Conservation (phyloP, 2,888 invertebrate species). For the Iphiclides podalirius region DNA sequence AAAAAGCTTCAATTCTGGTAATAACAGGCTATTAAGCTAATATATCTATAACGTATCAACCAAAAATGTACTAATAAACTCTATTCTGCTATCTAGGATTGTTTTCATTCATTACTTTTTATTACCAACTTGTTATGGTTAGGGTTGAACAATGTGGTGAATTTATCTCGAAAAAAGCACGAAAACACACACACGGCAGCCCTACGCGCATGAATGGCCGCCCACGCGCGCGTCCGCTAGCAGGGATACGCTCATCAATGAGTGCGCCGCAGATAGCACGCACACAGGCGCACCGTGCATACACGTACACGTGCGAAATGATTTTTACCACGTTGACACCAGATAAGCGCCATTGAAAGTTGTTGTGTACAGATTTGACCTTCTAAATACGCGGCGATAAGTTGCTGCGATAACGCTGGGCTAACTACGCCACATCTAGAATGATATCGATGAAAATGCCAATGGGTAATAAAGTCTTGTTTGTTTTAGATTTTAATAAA, state of each 20-base stretch:
- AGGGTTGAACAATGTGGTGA: no score
- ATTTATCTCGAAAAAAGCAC: no score
- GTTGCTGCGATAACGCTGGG: neutral
- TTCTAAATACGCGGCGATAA: constrained; percentile 13
- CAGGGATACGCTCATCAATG: constrained; percentile 9
- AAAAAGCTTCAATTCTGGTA: no score
- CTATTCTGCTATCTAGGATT: no score
- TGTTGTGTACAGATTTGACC: constrained; percentile 10
- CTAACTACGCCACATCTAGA: neutral
- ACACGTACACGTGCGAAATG: neutral
- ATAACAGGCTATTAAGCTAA: no score
- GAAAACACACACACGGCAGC: constrained; percentile 1
- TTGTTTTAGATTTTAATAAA: no score
- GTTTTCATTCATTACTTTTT: no score
- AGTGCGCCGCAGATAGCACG: constrained; percentile 17
- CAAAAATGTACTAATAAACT: no score
- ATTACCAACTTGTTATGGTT: no score
- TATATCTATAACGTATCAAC: no score
- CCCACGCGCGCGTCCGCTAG: constrained; percentile 7
- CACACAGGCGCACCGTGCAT: constrained; percentile 8
- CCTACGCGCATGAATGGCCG: constrained; percentile 27
- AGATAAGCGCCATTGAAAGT: constrained; percentile 17
- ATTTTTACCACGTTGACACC: constrained; percentile 14
- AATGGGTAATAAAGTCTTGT: no score
- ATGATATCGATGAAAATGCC: no score